phyloP scores from a whole-genome alignment of 2,113 vertebrate genomes.

The Nibea albiflora region DNA sequence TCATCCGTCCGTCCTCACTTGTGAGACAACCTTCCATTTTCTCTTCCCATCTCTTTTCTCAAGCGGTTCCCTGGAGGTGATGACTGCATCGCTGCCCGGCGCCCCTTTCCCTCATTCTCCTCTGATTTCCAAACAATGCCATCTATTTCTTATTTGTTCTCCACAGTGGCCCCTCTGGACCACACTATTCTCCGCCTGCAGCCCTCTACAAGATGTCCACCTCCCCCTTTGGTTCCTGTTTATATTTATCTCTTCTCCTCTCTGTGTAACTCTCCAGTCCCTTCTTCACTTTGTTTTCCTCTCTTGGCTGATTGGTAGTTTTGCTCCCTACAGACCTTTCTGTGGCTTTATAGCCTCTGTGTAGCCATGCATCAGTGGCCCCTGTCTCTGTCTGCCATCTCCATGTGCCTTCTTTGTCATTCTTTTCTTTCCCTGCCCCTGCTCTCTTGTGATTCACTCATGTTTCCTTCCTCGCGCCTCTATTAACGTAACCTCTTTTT shows the following conservation, averaged over 20 bases:
- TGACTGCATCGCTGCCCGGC: not conserved
- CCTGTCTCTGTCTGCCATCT: slow-evolving; percentile 25
- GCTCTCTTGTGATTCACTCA: slow-evolving; percentile 3
- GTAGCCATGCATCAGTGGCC: slow-evolving; percentile 44
- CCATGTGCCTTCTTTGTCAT: slow-evolving; percentile 13
- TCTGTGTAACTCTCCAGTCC: not conserved
- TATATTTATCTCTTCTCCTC: slow-evolving; percentile 9
- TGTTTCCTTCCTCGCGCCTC: not conserved
- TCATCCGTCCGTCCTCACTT: slow-evolving; percentile 20
- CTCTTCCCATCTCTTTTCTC: not conserved
- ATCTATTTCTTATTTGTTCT: slow-evolving; percentile 1
- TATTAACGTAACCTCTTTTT: slow-evolving; percentile 2
- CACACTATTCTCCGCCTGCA: not conserved
- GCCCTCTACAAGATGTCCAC: not conserved
- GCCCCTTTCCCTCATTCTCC: not conserved
- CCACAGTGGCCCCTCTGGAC: not conserved
- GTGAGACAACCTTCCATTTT: not conserved
- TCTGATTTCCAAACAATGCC: slow-evolving; percentile 2
- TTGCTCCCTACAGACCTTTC: slow-evolving; percentile 18
- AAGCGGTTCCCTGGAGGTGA: not conserved
- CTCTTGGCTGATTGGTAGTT: slow-evolving; percentile 31
- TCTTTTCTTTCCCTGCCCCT: not conserved
- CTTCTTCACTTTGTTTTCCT: slow-evolving; percentile 23
- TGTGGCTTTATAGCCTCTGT: slow-evolving; percentile 36
- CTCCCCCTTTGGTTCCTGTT: not conserved